Evolutionary conservation across 2,888 invertebrate species (phyloP), one percentile per base, ranked within the genome.

Genomic region (Drosophila mettleri): DNA sequence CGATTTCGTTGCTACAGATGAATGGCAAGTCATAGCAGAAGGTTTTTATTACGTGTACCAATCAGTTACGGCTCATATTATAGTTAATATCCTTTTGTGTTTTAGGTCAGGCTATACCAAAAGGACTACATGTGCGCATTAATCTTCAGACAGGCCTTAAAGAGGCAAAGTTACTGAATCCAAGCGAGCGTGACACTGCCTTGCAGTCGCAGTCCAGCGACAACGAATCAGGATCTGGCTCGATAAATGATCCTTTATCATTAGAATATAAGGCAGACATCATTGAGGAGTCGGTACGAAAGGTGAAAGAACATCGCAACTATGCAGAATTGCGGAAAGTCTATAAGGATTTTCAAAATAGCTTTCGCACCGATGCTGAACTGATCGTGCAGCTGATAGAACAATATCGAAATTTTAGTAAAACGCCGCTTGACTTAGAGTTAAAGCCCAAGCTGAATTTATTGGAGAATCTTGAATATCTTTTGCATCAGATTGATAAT

Each of bases 401-500:
- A 48, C 89, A 93, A 38, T 92, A 92, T 71, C 90, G 88, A 16
- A 91, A 92, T 46, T 81, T 90, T 20, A 90, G 90, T 38, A 83
- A 88, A 29, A 83, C 90, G n/a, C 69, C 78, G 7, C 29, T 63
- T 27, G 73, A 75, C 5, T 52, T 57, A 0, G 81, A 90, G 63
- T n/a, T 82, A 16, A 74, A 77, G 45, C 51, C 67, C 0, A 82
- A 90, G 49, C 53, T 90, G 2, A 78, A 86, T 18, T 86, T 89
- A 8, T 66, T 96, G 33, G 93, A 94, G 55, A 95, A 96, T 87
- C 92, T 97, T 41, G 85, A 74, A 33, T 95, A 94, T 91, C 92
- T 96, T 60, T 93, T 95, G n/a, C 96, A 96, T 91, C 95, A 96
- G 92, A 94, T 95, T 80, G 96, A 96, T 90, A 96, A 96, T 92